Conservation (phyloP, 1,140 invertebrate genomes). For the Rhopalosiphum padi region DNA sequence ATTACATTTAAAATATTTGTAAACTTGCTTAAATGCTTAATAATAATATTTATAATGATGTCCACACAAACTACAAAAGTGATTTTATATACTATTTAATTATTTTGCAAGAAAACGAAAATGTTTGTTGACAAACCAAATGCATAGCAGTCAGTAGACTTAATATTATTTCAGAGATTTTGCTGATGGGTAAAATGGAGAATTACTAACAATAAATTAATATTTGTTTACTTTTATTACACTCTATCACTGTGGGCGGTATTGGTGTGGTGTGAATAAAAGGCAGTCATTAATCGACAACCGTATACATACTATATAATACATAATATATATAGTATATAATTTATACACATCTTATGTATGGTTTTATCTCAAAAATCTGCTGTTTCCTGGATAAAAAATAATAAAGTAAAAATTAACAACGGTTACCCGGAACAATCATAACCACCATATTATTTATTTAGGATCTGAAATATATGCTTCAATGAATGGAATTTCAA, state of each 20-base stretch:
- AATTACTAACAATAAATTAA: neutral
- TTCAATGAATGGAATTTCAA: constrained; percentile 4
- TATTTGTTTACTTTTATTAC: neutral
- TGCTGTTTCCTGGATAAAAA: neutral
- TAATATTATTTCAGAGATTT: neutral
- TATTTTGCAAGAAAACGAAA: neutral
- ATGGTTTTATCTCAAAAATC: neutral
- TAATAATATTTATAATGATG: neutral
- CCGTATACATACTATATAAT: neutral
- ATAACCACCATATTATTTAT: neutral
- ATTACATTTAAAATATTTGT: neutral
- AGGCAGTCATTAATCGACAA: neutral
- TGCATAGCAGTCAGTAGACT: too few species aligned
- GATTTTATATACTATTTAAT: neutral
- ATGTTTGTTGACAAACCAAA: neutral
- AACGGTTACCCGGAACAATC: constrained; percentile 19
- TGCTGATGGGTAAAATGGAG: neutral
- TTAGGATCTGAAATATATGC: neutral
- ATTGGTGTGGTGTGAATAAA: neutral
- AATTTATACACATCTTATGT: neutral
- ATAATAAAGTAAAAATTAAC: neutral
- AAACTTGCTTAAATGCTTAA: neutral
- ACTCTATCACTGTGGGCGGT: neutral
- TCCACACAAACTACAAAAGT: neutral
- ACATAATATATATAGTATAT: too few species aligned